Evolutionary conservation across 2,888 invertebrate genomes (phyloP).

Genomic region (Podabrus alpinus): DNA sequence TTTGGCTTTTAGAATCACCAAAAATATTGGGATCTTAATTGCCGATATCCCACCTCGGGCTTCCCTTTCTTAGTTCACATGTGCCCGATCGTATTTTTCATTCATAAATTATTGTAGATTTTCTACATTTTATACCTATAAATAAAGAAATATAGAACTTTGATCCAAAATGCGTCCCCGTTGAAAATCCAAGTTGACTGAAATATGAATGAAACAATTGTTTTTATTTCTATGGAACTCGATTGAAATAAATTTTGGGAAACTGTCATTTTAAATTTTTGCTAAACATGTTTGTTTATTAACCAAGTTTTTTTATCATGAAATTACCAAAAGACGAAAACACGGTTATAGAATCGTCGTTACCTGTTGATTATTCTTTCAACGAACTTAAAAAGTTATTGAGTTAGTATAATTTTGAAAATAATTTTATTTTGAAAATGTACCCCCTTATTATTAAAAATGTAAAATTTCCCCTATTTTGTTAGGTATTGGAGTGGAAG

Average conservation of each 20-base stretch:
- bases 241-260: background rate
- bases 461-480: conserved; percentile 3
- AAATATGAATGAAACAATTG: background rate
- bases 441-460: background rate
- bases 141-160: too few relatives aligned
- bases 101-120: too few relatives aligned
- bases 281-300: background rate
- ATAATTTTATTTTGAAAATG: background rate
- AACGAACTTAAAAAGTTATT: background rate
- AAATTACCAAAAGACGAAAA: background rate
- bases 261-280: background rate
- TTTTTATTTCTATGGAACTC: background rate
- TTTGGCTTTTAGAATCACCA: too few relatives aligned
- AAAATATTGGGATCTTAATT: too few relatives aligned
- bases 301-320: background rate
- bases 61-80: too few relatives aligned
- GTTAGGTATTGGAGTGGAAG: conserved; percentile 46
- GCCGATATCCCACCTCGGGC: too few relatives aligned
- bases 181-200: too few relatives aligned
- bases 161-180: too few relatives aligned
- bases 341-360: background rate
- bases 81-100: too few relatives aligned
- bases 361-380: background rate
- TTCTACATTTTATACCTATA: too few relatives aligned
- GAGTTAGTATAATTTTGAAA: background rate